These are phyloP conservation scores for Shargacucullia verbasci DNA, from an alignment of 2,888 invertebrate species.

Conservation along the genomic window DNA sequence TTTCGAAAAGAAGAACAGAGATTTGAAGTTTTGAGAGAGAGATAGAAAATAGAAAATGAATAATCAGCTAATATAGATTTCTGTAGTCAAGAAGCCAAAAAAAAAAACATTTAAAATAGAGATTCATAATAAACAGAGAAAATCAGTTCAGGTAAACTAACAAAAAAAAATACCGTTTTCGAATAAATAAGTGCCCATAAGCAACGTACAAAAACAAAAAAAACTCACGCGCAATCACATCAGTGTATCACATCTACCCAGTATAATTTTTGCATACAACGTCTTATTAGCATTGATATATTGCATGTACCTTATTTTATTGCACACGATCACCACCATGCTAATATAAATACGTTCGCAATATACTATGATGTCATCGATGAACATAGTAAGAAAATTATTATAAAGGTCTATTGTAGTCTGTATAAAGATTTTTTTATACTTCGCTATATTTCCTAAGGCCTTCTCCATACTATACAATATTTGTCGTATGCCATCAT, in stretches of 20 bases:
- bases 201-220: neutral
- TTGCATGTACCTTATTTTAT: conserved; percentile 21
- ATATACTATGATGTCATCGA: conserved; percentile 49
- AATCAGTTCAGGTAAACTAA: too few relatives aligned
- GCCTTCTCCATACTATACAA: conserved; percentile 1
- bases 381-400: conserved; percentile 31
- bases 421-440: conserved; percentile 53
- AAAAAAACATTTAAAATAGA: too few relatives aligned
- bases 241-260: conserved; percentile 1
- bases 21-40: too few relatives aligned
- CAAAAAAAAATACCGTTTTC: neutral
- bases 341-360: conserved; percentile 16
- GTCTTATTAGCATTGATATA: conserved; percentile 38
- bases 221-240: neutral
- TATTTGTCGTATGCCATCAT: too few relatives aligned
- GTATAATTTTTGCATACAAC: conserved; percentile 42
- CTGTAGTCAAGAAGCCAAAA: too few relatives aligned
- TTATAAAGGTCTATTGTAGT: conserved; percentile 42
- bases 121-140: too few relatives aligned
- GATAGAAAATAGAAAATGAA: too few relatives aligned
- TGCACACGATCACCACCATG: conserved; percentile 24
- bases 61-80: too few relatives aligned
- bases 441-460: conserved; percentile 20
- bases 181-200: neutral
- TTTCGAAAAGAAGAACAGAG: too few relatives aligned